These are phyloP conservation scores for Platycheirus albimanus DNA, from an alignment of 2,888 invertebrate genomes.

Conservation along the genomic window DNA sequence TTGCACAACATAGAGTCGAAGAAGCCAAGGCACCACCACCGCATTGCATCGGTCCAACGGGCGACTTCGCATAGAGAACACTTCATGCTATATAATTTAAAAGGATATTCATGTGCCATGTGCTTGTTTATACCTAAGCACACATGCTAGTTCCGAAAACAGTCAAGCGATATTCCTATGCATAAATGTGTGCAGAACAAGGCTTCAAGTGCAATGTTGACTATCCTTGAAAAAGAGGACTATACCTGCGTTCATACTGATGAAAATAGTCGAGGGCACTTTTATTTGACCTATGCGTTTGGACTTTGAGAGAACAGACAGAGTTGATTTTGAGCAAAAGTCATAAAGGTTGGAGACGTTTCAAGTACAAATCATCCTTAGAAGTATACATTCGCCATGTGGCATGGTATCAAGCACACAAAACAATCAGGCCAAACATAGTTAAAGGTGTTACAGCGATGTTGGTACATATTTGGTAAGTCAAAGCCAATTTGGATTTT, in stretches of 20 bases:
- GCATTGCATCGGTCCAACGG: conserved; percentile 1
- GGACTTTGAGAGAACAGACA: conserved; percentile 48
- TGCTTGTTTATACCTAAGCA: conserved; percentile 31
- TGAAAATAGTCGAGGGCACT: conserved; percentile 38
- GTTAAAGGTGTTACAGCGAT: too few relatives aligned
- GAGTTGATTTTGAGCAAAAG: conserved; percentile 31
- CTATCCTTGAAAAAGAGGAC: conserved; percentile 59
- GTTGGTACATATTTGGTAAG: too few relatives aligned
- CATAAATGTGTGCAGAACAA: conserved; percentile 16
- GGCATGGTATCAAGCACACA: neutral
- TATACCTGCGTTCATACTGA: conserved; percentile 1
- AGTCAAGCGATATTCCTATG: conserved; percentile 35
- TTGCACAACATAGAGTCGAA: conserved; percentile 25
- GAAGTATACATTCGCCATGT: neutral
- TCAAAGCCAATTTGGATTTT: too few relatives aligned
- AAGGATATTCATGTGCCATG: conserved; percentile 55
- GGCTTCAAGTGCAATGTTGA: conserved; percentile 60
- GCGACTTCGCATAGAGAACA: conserved; percentile 24
- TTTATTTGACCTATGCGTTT: conserved; percentile 60
- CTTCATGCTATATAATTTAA: conserved; percentile 61
- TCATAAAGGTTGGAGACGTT: conserved; percentile 34
- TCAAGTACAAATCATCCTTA: conserved; percentile 18
- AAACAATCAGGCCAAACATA: too few relatives aligned
- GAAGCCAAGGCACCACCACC: conserved; percentile 1
- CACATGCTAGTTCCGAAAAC: conserved; percentile 40